Base-by-base conservation (phyloP, 2,888 invertebrate species). In the Cataglyphis rosenhaueri region DNA sequence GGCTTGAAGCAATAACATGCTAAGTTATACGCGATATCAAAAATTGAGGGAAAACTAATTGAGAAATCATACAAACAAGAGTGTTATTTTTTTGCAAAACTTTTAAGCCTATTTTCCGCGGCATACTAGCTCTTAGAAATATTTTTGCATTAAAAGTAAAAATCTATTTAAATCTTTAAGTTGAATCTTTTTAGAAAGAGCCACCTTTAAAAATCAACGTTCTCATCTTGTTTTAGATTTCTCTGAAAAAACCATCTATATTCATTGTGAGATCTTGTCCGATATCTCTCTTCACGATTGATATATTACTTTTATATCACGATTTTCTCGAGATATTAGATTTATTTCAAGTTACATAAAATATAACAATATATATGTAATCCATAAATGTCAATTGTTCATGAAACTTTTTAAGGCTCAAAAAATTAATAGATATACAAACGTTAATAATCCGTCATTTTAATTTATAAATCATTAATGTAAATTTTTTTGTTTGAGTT, bases 1-100 rank as follows among this genome's bases (percentile, higher is more conserved):
- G 0, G 4, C 18, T 59, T 9, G 41, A 38, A 18, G 32, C 68
- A 48, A 41, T 70, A 78, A 70, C 70, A 25, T 32, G 59, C 70
- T 57, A 70, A 78, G 25, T 59, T 70, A 44, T 70, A 55, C 25
- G 29, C 25, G 15, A 76, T 68, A 29, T 5, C 29, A 15, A 57
- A 57, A 57, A 76, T 55, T 32, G 25, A 1, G 15, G 18, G 8
- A 1, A 0, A 38, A 66, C 18, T 66, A 2, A 75, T 18, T 68
- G n/a, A 76, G 57, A 15, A 21, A 18, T 57, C n/a, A 8, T 52
- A 57, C 41, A 29, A 55, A 32, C 1, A 1, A 62, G 41, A 71
- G 25, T 71, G 2, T 25, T 18, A n/a, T 25, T 59, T 25, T 15
- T 64, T 12, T 32, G 1, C 10, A 10, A 32, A 74, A n/a, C 29